Percentiles rank a stretch among this genome's conserved stretches.
Evolutionary conservation across 1,140 invertebrate genomes (phyloP).

Genomic region (Hyphantria cunea): DNA sequence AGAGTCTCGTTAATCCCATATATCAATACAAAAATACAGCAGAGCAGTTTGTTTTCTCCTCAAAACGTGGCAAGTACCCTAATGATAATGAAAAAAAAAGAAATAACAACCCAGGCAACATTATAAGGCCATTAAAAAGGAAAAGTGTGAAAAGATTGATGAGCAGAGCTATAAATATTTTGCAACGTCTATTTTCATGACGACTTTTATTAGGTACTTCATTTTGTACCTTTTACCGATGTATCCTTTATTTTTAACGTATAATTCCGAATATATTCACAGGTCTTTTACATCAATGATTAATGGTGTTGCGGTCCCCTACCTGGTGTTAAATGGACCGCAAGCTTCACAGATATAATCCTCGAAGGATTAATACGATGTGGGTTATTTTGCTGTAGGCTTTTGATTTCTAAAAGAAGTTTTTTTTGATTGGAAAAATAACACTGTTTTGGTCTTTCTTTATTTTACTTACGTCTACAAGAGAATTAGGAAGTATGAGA

Average conservation of each 20-base stretch:
- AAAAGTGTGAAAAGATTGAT: not conserved
- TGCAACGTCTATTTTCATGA: too few species aligned
- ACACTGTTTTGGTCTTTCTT: too few species aligned
- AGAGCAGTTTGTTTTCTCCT: too few species aligned
- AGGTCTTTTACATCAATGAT: conserved; percentile 16
- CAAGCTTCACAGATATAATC: conserved; percentile 10
- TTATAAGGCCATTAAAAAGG: not conserved
- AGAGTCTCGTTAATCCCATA: too few species aligned
- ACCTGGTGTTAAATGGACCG: conserved; percentile 22
- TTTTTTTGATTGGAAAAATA: too few species aligned
- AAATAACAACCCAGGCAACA: not conserved
- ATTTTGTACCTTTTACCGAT: too few species aligned
- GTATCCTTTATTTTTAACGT: not conserved
- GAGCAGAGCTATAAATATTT: too few species aligned
- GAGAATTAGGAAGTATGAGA: too few species aligned
- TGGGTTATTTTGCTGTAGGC: not conserved
- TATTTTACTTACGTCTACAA: too few species aligned
- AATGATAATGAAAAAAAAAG: not conserved
- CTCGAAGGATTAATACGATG: conserved; percentile 16
- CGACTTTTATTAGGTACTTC: too few species aligned
- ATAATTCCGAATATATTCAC: conserved; percentile 3
- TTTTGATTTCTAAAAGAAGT: not conserved
- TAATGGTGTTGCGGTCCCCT: conserved; percentile 7
- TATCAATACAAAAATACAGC: too few species aligned
- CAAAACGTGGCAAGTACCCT: too few species aligned